Evolutionary conservation across 1,140 invertebrate genomes (phyloP).

Genomic region (Drosophila fuyamai): DNA sequence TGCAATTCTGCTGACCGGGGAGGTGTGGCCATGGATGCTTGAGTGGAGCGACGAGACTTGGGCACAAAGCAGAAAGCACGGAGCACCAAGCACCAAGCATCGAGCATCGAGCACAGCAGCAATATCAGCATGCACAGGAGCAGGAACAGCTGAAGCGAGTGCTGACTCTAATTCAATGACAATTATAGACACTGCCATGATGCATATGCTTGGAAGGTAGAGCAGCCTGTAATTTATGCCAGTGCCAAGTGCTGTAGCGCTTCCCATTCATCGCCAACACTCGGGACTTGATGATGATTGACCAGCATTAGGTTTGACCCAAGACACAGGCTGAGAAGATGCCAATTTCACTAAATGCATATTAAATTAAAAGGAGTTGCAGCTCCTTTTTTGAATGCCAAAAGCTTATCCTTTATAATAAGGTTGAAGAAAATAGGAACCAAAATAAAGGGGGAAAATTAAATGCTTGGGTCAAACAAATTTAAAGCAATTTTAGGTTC

Average conservation of each 20-base stretch:
- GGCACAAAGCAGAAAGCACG: slow-evolving; percentile 12
- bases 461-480: neutral
- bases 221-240: slow-evolving; percentile 41
- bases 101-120: neutral
- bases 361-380: slow-evolving; percentile 8
- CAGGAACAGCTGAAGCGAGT: neutral
- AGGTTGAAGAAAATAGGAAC: neutral
- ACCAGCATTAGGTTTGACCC: neutral
- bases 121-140: slow-evolving; percentile 18
- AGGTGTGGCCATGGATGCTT: slow-evolving; percentile 11
- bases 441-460: neutral
- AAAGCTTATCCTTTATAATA: neutral
- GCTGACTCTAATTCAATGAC: slow-evolving; percentile 29
- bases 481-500: too few species aligned
- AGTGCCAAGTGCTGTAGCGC: slow-evolving; percentile 27
- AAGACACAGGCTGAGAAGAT: neutral
- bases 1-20: slow-evolving; percentile 34
- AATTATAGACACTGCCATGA: slow-evolving; percentile 31
- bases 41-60: slow-evolving; percentile 22
- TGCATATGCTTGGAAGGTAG: neutral
- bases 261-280: slow-evolving; percentile 37
- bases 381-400: neutral
- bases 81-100: neutral
- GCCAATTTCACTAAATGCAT: slow-evolving; percentile 1
- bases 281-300: slow-evolving; percentile 21